Percentiles rank a stretch among this genome's conserved stretches.
Conservation (phyloP, 2,113 vertebrate species). For the Formicarius rufipectus region DNA sequence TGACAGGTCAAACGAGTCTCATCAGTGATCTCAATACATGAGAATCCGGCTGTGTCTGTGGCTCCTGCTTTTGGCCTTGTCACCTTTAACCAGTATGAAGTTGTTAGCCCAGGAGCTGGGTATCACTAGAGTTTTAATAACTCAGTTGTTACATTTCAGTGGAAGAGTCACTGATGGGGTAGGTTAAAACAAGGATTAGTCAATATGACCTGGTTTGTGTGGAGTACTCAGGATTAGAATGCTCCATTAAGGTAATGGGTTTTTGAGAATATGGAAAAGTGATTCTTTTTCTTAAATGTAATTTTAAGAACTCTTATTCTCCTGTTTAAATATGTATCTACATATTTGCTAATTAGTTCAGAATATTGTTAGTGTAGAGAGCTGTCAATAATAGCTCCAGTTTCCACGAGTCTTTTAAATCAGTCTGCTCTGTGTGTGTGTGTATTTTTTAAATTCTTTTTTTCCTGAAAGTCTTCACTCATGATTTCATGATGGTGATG, state of each 20-base stretch:
- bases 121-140: neutral
- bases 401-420: neutral
- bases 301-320: neutral
- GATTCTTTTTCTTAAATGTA: neutral
- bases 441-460: neutral
- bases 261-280: neutral
- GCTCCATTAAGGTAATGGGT: neutral
- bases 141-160: neutral
- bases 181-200: neutral
- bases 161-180: neutral
- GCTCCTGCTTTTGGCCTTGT: constrained; percentile 34
- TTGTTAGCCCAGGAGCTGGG: neutral
- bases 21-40: constrained; percentile 33
- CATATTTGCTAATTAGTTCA: neutral
- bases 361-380: neutral
- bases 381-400: neutral
- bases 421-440: neutral
- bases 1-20: constrained; percentile 41
- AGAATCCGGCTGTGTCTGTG: neutral
- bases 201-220: neutral
- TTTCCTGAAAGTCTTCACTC: neutral
- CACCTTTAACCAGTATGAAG: constrained; percentile 13
- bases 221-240: neutral
- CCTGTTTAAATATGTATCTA: neutral
- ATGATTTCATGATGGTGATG: neutral